Percentiles rank a stretch among this genome's conserved stretches.
These are phyloP conservation scores for Myrmecobius fasciatus DNA, from an alignment of 2,113 vertebrate species.

Conservation along the genomic window DNA sequence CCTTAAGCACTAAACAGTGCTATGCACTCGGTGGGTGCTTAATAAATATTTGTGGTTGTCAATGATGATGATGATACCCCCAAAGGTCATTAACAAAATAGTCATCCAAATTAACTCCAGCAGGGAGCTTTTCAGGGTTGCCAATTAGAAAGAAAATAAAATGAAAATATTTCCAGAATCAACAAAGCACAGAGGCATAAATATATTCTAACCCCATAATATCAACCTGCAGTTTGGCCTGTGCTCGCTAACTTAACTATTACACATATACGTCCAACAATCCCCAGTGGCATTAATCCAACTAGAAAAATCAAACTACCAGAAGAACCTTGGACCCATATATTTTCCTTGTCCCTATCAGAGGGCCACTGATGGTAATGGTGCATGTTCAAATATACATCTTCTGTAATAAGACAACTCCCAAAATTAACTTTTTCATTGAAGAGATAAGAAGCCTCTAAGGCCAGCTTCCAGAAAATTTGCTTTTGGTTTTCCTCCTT, in stretches of 20 bases:
- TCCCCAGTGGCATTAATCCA: neutral
- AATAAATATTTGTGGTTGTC: conserved; percentile 7
- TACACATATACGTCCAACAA: neutral
- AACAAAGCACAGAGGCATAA: neutral
- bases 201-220: neutral
- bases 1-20: neutral
- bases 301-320: neutral
- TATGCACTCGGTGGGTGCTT: neutral
- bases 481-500: conserved; percentile 30
- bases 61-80: neutral
- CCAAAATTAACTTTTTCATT: conserved; percentile 36
- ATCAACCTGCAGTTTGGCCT: neutral
- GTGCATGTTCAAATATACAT: neutral
- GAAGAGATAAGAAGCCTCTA: conserved; percentile 37
- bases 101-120: neutral
- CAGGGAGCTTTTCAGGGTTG: neutral
- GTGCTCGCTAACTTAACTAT: neutral
- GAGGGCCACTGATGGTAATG: neutral
- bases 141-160: conserved; percentile 3
- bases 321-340: neutral
- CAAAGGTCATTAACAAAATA: neutral
- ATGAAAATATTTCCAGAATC: neutral
- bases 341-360: neutral
- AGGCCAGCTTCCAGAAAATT: neutral
- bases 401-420: neutral